Evolutionary conservation across 2,888 invertebrate genomes (phyloP).

Genomic region (Stenurella melanura): DNA sequence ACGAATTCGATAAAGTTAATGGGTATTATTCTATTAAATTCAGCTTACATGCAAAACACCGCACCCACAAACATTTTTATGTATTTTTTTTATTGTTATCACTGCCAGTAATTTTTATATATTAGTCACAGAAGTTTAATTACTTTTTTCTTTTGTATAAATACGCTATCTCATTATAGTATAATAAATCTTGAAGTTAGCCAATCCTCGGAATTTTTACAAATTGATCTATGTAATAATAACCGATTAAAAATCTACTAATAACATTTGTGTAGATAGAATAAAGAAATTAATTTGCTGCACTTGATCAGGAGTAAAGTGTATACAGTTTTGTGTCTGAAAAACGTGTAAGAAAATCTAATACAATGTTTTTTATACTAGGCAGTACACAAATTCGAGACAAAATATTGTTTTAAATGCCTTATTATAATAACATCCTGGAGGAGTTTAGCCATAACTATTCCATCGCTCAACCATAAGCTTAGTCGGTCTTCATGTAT

Average conservation of each 20-base stretch:
- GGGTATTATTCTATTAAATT: conserved; percentile 1
- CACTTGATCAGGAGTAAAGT: neutral
- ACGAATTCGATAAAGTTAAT: neutral
- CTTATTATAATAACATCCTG: no score
- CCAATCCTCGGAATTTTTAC: neutral
- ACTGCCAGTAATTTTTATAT: neutral
- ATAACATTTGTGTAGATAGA: neutral
- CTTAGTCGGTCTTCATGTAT: no score
- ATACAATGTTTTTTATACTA: no score
- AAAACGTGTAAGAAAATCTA: no score
- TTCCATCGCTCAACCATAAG: no score
- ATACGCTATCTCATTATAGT: neutral
- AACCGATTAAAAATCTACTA: neutral
- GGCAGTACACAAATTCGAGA: no score
- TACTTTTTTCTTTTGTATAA: neutral
- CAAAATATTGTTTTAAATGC: no score
- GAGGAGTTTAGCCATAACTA: no score
- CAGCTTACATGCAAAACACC: neutral
- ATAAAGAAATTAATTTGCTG: neutral
- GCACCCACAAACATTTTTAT: neutral
- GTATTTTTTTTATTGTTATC: conserved; percentile 5
- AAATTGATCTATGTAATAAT: neutral
- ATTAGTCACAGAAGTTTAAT: neutral
- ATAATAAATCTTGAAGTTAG: neutral
- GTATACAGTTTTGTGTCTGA: no score